phyloP scores from a whole-genome alignment of 1,140 invertebrate species.

The Drosophila nannoptera region DNA sequence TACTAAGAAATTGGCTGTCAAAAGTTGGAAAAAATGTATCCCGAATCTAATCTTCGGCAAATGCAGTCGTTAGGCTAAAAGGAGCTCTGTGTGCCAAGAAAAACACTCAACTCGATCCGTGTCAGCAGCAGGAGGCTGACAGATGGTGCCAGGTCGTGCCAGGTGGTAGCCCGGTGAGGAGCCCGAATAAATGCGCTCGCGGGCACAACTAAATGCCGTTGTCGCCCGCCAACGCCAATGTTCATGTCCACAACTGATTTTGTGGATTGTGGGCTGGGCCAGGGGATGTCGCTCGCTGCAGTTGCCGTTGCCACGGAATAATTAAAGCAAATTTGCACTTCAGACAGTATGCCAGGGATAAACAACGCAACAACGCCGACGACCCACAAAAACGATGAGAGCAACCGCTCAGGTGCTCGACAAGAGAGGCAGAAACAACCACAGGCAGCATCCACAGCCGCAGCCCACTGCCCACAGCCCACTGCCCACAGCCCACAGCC shows the following conservation, averaged over 20 bases:
- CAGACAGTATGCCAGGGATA: slow-evolving; percentile 71
- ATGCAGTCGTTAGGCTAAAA: slow-evolving; percentile 9
- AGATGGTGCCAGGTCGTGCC: background rate
- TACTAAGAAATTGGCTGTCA: background rate
- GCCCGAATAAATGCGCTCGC: slow-evolving; percentile 29
- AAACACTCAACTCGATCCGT: slow-evolving; percentile 4
- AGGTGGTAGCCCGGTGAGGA: background rate
- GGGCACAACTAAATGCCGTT: slow-evolving; percentile 61
- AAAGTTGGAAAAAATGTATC: background rate
- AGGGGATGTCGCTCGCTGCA: slow-evolving; percentile 43
- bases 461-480: background rate
- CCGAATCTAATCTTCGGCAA: slow-evolving; percentile 5
- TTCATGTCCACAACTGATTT: slow-evolving; percentile 12
- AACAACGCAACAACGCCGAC: slow-evolving; percentile 59
- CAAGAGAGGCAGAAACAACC: slow-evolving; percentile 32
- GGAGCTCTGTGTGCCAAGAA: slow-evolving; percentile 3
- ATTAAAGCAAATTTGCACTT: slow-evolving; percentile 79
- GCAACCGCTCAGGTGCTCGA: slow-evolving; percentile 38
- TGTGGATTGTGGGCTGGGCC: slow-evolving; percentile 2
- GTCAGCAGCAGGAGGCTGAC: background rate
- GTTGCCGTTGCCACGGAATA: slow-evolving; percentile 66
- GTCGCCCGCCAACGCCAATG: slow-evolving; percentile 32
- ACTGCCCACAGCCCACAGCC: background rate
- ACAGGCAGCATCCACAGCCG: slow-evolving; percentile 24
- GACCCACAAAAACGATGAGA: slow-evolving; percentile 62